A percentile compares a stretch with the other conserved stretches of the same genome.
These are phyloP conservation scores for Procavia capensis DNA, from an alignment of 2,113 vertebrate species.

Conservation along the genomic window DNA sequence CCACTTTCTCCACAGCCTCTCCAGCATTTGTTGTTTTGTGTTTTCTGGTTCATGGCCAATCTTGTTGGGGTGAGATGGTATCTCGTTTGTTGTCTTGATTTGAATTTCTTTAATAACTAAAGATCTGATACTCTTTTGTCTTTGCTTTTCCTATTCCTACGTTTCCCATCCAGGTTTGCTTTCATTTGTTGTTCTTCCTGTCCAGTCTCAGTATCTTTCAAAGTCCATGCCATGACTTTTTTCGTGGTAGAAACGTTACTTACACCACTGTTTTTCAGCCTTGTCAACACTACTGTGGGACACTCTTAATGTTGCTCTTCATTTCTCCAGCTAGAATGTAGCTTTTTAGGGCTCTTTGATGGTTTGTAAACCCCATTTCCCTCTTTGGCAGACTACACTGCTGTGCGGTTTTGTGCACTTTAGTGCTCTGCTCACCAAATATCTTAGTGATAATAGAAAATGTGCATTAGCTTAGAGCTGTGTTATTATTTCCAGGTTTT, in stretches of 20 bases:
- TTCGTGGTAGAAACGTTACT: conserved; percentile 13
- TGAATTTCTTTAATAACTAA: no score
- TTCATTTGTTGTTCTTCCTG: conserved; percentile 14
- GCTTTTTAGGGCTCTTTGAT: not conserved
- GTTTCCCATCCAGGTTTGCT: not conserved
- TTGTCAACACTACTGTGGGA: not conserved
- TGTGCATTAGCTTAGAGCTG: conserved; percentile 23
- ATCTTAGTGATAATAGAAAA: conserved; percentile 21
- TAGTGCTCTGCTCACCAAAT: conserved; percentile 40
- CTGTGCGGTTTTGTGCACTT: not conserved
- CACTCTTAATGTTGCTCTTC: not conserved
- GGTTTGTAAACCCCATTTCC: not conserved
- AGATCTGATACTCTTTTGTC: not conserved
- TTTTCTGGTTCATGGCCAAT: no score
- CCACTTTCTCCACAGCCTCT: no score
- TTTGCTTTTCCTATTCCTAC: not conserved
- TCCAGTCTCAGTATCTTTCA: conserved; percentile 25
- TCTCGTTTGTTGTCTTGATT: no score
- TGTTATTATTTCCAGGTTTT: not conserved
- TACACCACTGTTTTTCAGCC: not conserved
- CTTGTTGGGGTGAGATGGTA: no score
- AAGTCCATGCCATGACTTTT: not conserved
- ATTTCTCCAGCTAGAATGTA: not conserved
- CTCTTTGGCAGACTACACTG: not conserved
- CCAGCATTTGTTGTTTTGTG: no score